These are phyloP conservation scores for Tenthredo livida DNA, from an alignment of 2,888 invertebrate species.

Conservation along the genomic window DNA sequence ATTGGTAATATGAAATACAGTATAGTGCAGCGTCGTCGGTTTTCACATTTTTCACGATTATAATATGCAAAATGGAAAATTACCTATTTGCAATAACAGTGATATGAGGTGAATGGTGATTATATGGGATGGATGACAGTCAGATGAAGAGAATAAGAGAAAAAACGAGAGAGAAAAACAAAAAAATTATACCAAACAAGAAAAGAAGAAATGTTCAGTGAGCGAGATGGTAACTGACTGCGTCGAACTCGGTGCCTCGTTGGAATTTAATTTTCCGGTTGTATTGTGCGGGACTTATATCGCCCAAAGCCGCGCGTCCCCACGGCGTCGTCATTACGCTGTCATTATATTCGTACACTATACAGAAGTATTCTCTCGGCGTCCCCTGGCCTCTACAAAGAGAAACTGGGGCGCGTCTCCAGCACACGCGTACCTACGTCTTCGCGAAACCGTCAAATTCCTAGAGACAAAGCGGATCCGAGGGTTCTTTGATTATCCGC, in stretches of 20 bases:
- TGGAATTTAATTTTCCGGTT: constrained; percentile 71
- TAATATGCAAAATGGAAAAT: neutral
- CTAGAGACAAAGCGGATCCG: constrained; percentile 34
- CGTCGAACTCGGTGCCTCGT: constrained; percentile 52
- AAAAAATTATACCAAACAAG: neutral
- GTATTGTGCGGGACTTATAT: constrained; percentile 65
- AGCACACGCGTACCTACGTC: constrained; percentile 33
- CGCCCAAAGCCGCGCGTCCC: constrained; percentile 57
- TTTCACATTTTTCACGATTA: neutral
- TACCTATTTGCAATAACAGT: neutral
- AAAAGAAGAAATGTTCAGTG: constrained; percentile 13
- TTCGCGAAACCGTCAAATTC: constrained; percentile 32
- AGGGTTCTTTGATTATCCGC: constrained; percentile 42
- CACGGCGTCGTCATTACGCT: constrained; percentile 51
- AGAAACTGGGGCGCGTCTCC: constrained; percentile 45
- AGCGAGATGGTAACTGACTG: constrained; percentile 48
- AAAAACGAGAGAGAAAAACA: constrained; percentile 11
- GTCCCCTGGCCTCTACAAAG: constrained; percentile 15
- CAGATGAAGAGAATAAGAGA: neutral
- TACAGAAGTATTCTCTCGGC: constrained; percentile 21
- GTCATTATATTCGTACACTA: constrained; percentile 51
- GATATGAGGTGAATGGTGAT: neutral
- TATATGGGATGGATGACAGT: neutral
- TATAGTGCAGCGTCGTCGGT: neutral
- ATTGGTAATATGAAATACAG: neutral